Conservation (phyloP, 2,888 invertebrate genomes). For the Ephialtes manifestator region DNA sequence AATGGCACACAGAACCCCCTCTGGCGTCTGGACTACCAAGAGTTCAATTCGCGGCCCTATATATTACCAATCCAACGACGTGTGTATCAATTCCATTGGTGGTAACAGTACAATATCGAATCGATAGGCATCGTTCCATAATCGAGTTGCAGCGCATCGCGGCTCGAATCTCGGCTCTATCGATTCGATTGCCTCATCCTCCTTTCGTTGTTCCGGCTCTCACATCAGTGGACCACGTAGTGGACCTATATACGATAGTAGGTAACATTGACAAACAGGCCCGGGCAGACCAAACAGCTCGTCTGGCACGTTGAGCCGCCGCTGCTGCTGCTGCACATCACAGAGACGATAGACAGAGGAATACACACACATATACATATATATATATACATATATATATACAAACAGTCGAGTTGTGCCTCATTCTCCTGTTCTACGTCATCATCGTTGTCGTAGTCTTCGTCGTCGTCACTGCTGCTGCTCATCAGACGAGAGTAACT, state of each 20-base stretch:
- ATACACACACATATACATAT: too few relatives aligned
- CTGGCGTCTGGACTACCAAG: too few relatives aligned
- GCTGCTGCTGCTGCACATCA: constrained; percentile 4
- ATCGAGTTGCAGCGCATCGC: constrained; percentile 39
- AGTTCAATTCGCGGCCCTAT: neutral
- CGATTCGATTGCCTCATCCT: constrained; percentile 46
- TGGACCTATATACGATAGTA: constrained; percentile 3
- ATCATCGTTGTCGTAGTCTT: neutral
- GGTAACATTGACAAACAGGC: constrained; percentile 61
- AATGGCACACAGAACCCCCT: too few relatives aligned
- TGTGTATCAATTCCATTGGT: constrained; percentile 12
- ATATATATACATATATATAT: too few relatives aligned
- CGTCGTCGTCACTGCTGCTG: constrained; percentile 39
- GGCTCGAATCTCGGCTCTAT: constrained; percentile 56
- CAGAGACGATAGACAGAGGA: constrained; percentile 24
- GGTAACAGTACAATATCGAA: constrained; percentile 31
- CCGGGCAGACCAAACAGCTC: constrained; percentile 57
- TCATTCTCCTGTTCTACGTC: constrained; percentile 16
- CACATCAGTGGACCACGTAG: constrained; percentile 27
- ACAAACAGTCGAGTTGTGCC: constrained; percentile 18
- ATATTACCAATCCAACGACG: neutral
- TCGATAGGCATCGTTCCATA: constrained; percentile 46
- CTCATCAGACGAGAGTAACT: constrained; percentile 59
- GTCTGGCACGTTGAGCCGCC: constrained; percentile 27
- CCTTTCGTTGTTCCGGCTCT: constrained; percentile 35